Evolutionary conservation across 1,140 invertebrate species (phyloP), one percentile per base, ranked within the genome.

Genomic region (Pantala flavescens): DNA sequence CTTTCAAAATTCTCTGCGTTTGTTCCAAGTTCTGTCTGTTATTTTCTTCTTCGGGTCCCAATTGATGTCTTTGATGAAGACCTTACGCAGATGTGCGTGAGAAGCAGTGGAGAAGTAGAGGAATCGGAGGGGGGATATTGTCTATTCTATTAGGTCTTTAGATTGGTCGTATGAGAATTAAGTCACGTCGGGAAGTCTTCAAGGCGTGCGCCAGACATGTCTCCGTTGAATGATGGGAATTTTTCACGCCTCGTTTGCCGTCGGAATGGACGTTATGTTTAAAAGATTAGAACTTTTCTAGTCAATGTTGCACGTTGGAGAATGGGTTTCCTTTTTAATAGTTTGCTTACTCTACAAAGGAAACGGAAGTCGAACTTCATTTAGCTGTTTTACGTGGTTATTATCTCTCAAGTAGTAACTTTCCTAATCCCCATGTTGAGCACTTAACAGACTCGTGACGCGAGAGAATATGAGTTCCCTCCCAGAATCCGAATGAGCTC

Each of bases 101-200:
- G 49, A 63, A 63, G 49, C 12, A 7, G 5, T 7, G 12, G n/a
- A 63, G 49, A 14, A 5, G n/a, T 3, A 63, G 49, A 21, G 28
- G 28, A 9, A 5, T 36, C 3, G 28, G 28, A 63, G 49, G n/a
- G 49, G 49, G 12, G 49, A 63, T 16, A 63, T 63, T 19, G 49
- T 63, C 14, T 63, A 63, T 63, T 63, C 49, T 21, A 63, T 21
- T 63, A n/a, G 49, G 3, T 12, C 49, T 63, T 3, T 63, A 19
- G 49, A 63, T 21, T 63, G 49, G 49, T 63, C 49, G 49, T 63
- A 63, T 63, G 49, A 63, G 49, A 63, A 63, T 63, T 63, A 19
- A 63, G 49, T 63, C 49, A 63, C 49, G 49, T 63, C 49, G 49
- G 49, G 12, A 63, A 63, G 49, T 63, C 16, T 63, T 63, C 49